Conservation (phyloP, 2,113 vertebrate genomes). For the Phalacrocorax pelagicus region DNA sequence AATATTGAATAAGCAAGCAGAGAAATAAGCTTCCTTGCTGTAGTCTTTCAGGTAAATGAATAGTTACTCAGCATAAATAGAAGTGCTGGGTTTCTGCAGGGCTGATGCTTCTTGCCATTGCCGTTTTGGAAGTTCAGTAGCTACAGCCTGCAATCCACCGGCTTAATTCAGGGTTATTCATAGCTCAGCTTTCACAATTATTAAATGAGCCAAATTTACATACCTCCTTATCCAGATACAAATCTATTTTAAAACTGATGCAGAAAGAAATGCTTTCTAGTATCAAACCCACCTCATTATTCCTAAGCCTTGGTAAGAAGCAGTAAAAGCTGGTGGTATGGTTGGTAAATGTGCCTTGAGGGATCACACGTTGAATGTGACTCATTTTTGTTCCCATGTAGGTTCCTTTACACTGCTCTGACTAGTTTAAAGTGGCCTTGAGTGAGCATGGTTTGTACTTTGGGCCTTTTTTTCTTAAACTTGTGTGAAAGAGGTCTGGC, state of each 20-base stretch:
- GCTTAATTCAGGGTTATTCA: background rate
- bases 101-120: background rate
- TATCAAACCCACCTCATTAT: slow-evolving; percentile 10
- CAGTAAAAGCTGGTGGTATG: background rate
- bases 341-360: background rate
- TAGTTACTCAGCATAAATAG: background rate
- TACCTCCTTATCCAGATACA: background rate
- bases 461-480: background rate
- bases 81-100: background rate
- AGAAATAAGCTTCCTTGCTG: background rate
- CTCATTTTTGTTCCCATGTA: background rate
- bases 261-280: background rate
- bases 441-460: background rate
- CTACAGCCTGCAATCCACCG: background rate
- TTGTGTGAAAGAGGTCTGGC: background rate
- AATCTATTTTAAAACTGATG: background rate
- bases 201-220: background rate
- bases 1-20: background rate
- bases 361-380: background rate
- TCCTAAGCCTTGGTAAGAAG: background rate
- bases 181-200: background rate
- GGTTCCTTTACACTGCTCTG: background rate
- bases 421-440: background rate
- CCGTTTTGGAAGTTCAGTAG: background rate
- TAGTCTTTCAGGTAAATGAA: background rate